Base-by-base conservation (phyloP, 2,113 vertebrate species). In the Oryzias curvinotus region DNA sequence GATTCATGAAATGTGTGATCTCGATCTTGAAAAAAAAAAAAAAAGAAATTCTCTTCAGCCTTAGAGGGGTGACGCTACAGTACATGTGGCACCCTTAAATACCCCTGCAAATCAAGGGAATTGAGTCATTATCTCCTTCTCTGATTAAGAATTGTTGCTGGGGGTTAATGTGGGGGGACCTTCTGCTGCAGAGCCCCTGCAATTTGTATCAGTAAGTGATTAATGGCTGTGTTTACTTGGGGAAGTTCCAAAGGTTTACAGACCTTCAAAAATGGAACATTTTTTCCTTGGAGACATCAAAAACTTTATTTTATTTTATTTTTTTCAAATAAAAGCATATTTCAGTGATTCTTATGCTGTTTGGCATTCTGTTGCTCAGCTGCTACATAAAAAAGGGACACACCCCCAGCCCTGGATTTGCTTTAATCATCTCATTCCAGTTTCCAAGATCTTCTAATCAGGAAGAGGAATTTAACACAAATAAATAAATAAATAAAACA, bases 371-470 rank as follows among this genome's bases (percentile, higher is more conserved):
- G 61, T 47, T 61, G 18, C 17, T 43, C 17, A 56, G 12, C 7
- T 49, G 52, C 52, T 5, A 28, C 26, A 21, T 43, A 48, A 48
- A 48, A 14, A 41, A 21, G 6, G n/a, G 19, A 57, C 63, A 36
- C 30, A 36, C 21, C 45, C 36, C n/a, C 10, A 1, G 18, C 14
- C 18, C 30, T 26, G 28, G 17, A 18, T 26, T 5, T 14, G 54
- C 68, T 75, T 69, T 69, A 50, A 72, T 80, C 47, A 59, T 47
- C 76, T 69, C 57, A 76, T 78, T 57, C 75, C 21, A 12, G 36
- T 36, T 10, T 36, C 36, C 30, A 1, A 10, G 30, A 36, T 36
- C 30, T 12, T 36, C 36, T 36, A 36, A 36, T 36, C 36, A 36
- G 36, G 12, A 10, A 36, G 2, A 13, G 36, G 8, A 36, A 36